Percentiles rank a stretch among this genome's conserved stretches.
Evolutionary conservation across 2,797 vertebrate species (phyloP).

Genomic region (Bucorvus abyssinicus): DNA sequence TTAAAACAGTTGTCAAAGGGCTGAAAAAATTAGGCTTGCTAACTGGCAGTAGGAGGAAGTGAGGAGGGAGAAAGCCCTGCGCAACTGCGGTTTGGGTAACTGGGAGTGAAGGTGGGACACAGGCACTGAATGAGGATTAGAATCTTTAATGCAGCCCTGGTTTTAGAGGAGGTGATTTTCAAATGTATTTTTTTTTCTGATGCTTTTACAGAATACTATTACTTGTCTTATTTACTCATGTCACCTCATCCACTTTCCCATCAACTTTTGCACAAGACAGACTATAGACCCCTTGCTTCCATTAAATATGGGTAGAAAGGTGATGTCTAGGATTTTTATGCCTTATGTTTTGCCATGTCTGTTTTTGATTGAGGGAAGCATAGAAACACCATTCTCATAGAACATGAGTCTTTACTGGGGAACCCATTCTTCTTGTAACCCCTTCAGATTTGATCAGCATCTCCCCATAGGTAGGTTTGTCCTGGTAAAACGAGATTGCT

Average conservation of each 20-base stretch:
- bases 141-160: not conserved
- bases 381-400: not conserved
- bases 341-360: not conserved
- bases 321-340: not conserved
- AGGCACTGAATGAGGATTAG: not conserved
- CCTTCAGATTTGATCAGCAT: not conserved
- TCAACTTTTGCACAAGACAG: not conserved
- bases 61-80: not conserved
- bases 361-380: not conserved
- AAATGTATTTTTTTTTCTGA: not conserved
- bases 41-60: not conserved
- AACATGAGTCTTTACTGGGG: not conserved
- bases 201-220: not conserved
- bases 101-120: not conserved
- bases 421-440: not conserved
- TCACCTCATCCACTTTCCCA: not conserved
- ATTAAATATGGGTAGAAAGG: not conserved
- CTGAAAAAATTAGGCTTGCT: not conserved
- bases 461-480: not conserved
- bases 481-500: not conserved
- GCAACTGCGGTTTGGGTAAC: not conserved
- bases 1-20: not conserved
- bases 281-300: not conserved
- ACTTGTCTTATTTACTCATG: not conserved
- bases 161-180: not conserved